Evolutionary conservation across 53 echinoderm and acorn worm genomes (phyloP), one percentile per base, ranked within the genome.

Genomic region (Glandiceps talaboti): DNA sequence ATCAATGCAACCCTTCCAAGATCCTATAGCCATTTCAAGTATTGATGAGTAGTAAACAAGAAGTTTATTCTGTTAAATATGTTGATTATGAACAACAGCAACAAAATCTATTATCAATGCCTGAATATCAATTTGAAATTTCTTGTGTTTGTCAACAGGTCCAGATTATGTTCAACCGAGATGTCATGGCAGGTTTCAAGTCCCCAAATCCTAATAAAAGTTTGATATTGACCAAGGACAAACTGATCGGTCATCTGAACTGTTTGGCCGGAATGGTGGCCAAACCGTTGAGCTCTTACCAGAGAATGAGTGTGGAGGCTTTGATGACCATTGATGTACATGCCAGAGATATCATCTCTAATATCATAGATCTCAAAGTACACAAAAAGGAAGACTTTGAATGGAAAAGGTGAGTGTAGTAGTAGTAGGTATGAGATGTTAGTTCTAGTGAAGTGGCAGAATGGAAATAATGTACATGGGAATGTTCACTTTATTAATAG

Each of bases 161-260:
- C 28, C 99, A 97, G 82, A 97, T 97, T 73, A 97, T 97, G 99
- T 97, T 90, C 88, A 97, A 97, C 81, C 85, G 99, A 29, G 93
- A 93, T 73, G 91, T 93, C 28, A 81, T 85, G 26, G 88, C 99
- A 14, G 88, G 91, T n/a, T 80, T 97, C 45, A 93, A 88, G 79
- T 84, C 87, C 28, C 30, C 76, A 14, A 77, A 87, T 29, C 80
- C 93, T 26, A 82, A 85, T 32, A 28, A 83, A 27, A 84, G 80
- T 75, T 87, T 97, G 72, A 31, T 84, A 28, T 82, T 88, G 29
- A 87, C 93, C 32, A 75, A 91, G 29, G 90, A 89, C 83, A 80
- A 91, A 29, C 93, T 97, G 80, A 82, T 97, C 6, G 84, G 79
- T 28, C 85, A 93, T 25, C 93, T 97, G 73, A 97, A 97, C 83